Conservation (phyloP, 2,888 invertebrate species). For the Plemyria rubiginata region DNA sequence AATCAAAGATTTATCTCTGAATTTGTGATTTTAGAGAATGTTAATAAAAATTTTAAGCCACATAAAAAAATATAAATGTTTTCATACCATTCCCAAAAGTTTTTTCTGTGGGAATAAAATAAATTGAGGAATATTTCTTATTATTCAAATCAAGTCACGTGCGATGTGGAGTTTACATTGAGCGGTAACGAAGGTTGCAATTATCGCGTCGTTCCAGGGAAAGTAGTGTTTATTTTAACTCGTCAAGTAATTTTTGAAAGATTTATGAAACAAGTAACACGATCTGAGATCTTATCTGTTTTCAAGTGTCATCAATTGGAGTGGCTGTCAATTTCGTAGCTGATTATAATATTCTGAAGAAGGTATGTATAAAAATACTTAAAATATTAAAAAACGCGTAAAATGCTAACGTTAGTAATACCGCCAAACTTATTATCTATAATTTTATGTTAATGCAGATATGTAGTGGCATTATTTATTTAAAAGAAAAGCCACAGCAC, state of each 20-base stretch:
- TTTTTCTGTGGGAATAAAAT: slow-evolving; percentile 4
- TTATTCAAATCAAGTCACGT: slow-evolving; percentile 65
- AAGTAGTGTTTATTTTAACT: slow-evolving; percentile 35
- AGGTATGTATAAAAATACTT: background rate
- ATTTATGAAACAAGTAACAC: slow-evolving; percentile 31
- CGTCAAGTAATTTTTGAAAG: slow-evolving; percentile 27
- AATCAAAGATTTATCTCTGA: too few relatives aligned
- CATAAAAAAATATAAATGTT: too few relatives aligned
- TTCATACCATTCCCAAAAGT: background rate
- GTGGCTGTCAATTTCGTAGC: slow-evolving; percentile 26
- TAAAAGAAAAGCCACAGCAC: too few relatives aligned
- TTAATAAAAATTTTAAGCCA: too few relatives aligned
- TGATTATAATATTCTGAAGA: slow-evolving; percentile 18
- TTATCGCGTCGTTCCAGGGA: slow-evolving; percentile 45
- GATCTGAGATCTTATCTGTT: slow-evolving; percentile 39
- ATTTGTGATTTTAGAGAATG: too few relatives aligned
- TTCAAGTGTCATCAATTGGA: slow-evolving; percentile 36
- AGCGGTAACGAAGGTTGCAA: slow-evolving; percentile 55
- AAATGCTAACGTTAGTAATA: too few relatives aligned
- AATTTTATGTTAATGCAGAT: too few relatives aligned
- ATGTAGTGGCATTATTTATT: too few relatives aligned
- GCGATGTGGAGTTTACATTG: slow-evolving; percentile 43
- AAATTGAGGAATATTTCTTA: slow-evolving; percentile 19
- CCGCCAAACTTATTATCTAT: too few relatives aligned
- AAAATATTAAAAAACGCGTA: background rate